Evolutionary conservation across 1,140 invertebrate species (phyloP).

Genomic region (Anthonomus grandis): DNA sequence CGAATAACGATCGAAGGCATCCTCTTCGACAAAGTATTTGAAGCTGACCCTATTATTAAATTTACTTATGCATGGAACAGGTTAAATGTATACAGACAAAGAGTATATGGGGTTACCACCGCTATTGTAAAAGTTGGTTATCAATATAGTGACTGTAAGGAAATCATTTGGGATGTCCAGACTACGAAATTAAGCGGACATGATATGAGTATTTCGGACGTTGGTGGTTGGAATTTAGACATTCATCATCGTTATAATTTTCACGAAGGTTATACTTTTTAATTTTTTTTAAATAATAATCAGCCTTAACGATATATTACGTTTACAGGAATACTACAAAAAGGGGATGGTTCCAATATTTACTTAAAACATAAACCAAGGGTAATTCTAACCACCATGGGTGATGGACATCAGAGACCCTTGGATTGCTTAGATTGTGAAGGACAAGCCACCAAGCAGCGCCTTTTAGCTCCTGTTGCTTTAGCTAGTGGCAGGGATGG

Average conservation of each 20-base stretch:
- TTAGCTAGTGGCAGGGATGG: conserved; percentile 88
- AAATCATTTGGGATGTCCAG: conserved; percentile 93
- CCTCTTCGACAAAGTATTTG: conserved; percentile 87
- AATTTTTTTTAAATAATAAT: background rate
- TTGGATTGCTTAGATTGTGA: conserved; percentile 81
- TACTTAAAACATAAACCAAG: conserved; percentile 92
- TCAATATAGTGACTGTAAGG: conserved; percentile 89
- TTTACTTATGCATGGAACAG: conserved; percentile 97
- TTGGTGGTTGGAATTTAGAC: conserved; percentile 95
- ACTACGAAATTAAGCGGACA: conserved; percentile 92
- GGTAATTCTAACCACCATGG: conserved; percentile 88
- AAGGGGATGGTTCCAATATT: conserved; percentile 95
- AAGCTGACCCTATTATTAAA: conserved; percentile 92
- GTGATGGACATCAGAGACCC: conserved; percentile 85
- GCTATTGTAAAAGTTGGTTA: conserved; percentile 94
- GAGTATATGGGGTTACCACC: conserved; percentile 88
- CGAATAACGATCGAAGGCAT: conserved; percentile 92
- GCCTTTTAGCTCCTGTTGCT: conserved; percentile 86
- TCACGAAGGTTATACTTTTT: conserved; percentile 75
- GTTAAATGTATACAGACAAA: conserved; percentile 92
- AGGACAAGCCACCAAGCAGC: conserved; percentile 74
- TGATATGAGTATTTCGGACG: conserved; percentile 93
- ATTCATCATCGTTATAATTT: conserved; percentile 97
- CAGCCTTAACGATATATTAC: background rate
- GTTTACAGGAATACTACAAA: conserved; percentile 82